Evolutionary conservation across 2,113 vertebrate genomes (phyloP), one percentile per base, ranked within the genome.

Genomic region (Illadopsis cleaveri): DNA sequence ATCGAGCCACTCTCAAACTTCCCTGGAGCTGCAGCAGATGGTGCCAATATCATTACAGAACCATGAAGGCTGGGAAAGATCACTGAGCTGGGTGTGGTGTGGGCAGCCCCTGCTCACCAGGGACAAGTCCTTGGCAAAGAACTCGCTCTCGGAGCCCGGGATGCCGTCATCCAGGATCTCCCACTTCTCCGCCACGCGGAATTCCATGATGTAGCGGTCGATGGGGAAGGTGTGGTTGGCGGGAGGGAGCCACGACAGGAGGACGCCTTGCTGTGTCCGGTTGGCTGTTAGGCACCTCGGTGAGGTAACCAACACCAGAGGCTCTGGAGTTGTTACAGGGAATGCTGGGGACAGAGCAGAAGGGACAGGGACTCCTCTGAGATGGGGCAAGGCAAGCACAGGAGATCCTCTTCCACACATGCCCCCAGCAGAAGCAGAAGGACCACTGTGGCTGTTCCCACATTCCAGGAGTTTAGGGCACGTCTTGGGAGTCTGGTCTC

Each of bases 251-350:
- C 99, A 99, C 8, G 99, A 99, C 96, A 99, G 97, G 84, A 99
- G 98, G 95, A 99, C 99, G 93, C 99, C 99, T 97, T 99, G 99
- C 98, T 99, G 99, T 93, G 99, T 99, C 98, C 99, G 98, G 94
- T 99, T 99, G 98, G 99, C 99, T 98, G 99, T 99, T 98, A 99
- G 99, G 99, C 99, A 99, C 99, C 99, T 98, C 96, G 99, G 99
- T 99, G 99, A 99, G 98, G 99, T 99, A 98, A 99, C 98, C 98
- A 99, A 99, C 99, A 99, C 99, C 98, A 99, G 98, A 98, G 99
- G 99, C 99, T 99, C 99, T 98, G 99, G 99, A 98, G 99, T 99
- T 98, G 99, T 99, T 98, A 99, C 97, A 94, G 99, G 99, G 98
- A 99, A 99, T 98, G 99, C 99, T 99, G 96, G 14, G 27, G 86